Evolutionary conservation across 2,797 vertebrate genomes (phyloP).

Genomic region (Hydrolagus colliei): DNA sequence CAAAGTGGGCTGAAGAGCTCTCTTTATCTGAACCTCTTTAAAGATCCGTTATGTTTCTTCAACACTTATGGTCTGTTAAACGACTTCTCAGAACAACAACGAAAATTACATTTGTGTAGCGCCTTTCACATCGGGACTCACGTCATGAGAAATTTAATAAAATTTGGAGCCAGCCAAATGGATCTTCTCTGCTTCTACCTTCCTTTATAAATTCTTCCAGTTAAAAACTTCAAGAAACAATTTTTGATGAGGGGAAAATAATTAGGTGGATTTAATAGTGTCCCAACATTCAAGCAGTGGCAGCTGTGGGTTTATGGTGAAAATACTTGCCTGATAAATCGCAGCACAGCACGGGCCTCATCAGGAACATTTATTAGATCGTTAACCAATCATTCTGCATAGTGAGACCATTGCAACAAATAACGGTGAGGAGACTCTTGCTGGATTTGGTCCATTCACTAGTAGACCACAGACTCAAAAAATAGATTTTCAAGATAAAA

Average conservation of each 20-base stretch:
- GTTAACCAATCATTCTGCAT: neutral
- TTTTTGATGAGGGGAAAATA: neutral
- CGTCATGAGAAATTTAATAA: too few relatives aligned
- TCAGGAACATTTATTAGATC: neutral
- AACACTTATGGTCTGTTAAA: too few relatives aligned
- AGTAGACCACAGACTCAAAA: neutral
- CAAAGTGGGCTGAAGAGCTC: too few relatives aligned
- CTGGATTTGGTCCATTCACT: neutral
- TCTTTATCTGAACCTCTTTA: too few relatives aligned
- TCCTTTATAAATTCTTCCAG: neutral
- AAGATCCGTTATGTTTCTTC: too few relatives aligned
- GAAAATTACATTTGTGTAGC: too few relatives aligned
- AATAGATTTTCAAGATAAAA: neutral
- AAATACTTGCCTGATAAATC: neutral
- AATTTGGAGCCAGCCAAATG: too few relatives aligned
- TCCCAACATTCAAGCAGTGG: neutral
- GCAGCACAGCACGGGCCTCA: too few relatives aligned
- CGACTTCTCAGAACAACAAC: too few relatives aligned
- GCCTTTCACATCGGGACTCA: too few relatives aligned
- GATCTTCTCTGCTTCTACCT: too few relatives aligned
- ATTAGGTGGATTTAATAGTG: neutral
- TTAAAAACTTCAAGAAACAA: neutral
- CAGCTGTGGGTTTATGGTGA: neutral
- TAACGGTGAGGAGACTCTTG: neutral
- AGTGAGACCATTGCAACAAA: neutral